A percentile compares a stretch with the other conserved stretches of the same genome.
Evolutionary conservation across 2,797 vertebrate species (phyloP).

Genomic region (Labroides dimidiatus): DNA sequence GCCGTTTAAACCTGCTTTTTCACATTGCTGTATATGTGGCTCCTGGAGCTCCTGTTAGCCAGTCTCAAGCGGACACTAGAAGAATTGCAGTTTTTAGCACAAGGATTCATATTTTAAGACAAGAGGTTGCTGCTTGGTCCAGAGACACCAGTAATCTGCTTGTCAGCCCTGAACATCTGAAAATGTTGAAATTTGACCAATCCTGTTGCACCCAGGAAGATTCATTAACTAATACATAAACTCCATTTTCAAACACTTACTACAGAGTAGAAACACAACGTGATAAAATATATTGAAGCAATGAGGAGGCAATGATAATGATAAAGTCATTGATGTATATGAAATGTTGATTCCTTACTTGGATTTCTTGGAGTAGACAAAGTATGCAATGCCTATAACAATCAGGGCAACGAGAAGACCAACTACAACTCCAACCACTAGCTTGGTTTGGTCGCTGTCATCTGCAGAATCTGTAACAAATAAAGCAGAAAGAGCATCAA

Average conservation of each 20-base stretch:
- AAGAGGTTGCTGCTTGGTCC: neutral
- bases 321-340: neutral
- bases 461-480: slow-evolving; percentile 70
- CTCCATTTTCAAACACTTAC: no score
- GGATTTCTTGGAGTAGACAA: slow-evolving; percentile 93
- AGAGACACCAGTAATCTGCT: neutral
- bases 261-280: no score
- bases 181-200: neutral
- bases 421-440: slow-evolving; percentile 93
- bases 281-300: no score
- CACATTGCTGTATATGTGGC: no score
- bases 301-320: no score
- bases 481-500: slow-evolving; percentile 29
- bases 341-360: slow-evolving; percentile 84
- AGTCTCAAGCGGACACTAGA: no score
- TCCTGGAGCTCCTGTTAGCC: no score
- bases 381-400: slow-evolving; percentile 89
- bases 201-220: no score
- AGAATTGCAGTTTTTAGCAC: no score
- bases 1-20: no score
- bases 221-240: no score
- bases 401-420: slow-evolving; percentile 90
- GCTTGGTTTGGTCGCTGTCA: slow-evolving; percentile 86
- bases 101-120: no score
- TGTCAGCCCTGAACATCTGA: neutral